phyloP scores from a whole-genome alignment of 2,113 vertebrate genomes.

The Pycnonotus jocosus region DNA sequence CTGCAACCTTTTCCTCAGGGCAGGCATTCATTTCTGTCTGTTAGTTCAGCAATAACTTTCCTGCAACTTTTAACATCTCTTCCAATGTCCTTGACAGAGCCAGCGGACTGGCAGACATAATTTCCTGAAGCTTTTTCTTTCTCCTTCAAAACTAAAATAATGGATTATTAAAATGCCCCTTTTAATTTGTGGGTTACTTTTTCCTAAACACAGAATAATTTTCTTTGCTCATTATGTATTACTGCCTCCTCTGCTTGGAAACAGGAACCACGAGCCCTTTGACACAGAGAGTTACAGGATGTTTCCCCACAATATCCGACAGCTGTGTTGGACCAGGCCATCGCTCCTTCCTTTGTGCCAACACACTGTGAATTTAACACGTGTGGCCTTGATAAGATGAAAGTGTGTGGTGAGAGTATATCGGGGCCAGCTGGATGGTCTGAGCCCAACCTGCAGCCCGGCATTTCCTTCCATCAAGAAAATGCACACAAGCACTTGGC shows the following conservation, averaged over 20 bases:
- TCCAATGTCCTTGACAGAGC: neutral
- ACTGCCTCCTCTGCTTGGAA: constrained; percentile 41
- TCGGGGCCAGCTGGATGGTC: neutral
- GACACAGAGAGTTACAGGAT: constrained; percentile 46
- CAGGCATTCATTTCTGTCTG: neutral
- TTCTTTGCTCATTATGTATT: neutral
- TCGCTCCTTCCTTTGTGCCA: neutral
- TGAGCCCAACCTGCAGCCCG: neutral
- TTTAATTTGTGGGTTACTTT: neutral
- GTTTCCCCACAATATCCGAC: neutral
- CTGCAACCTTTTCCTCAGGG: neutral
- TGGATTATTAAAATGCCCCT: neutral
- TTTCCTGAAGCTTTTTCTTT: neutral
- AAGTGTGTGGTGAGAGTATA: neutral
- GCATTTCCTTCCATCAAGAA: neutral
- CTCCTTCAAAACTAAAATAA: neutral
- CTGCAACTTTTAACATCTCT: neutral
- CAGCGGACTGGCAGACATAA: neutral
- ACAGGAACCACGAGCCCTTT: constrained; percentile 35
- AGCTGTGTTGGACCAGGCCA: constrained; percentile 2
- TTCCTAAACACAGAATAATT: neutral
- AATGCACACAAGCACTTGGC: neutral
- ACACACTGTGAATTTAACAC: neutral
- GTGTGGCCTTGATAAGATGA: neutral
- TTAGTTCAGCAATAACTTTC: neutral